Conservation (phyloP, 2,888 invertebrate genomes). For the Deroplatys truncata region DNA sequence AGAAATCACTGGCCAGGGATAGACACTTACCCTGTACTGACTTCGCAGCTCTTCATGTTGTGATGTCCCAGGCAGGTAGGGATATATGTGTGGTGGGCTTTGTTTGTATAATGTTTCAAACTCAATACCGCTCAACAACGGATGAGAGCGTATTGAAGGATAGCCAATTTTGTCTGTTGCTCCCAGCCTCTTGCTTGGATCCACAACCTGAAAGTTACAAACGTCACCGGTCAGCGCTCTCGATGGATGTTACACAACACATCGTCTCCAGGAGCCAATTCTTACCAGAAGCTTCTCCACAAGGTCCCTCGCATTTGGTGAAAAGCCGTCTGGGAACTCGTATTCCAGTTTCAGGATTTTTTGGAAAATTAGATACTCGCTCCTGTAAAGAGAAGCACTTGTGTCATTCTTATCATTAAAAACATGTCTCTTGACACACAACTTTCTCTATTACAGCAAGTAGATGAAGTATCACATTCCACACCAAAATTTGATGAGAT, state of each 20-base stretch:
- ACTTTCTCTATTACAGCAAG: no score
- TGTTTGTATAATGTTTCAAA: conserved; percentile 75
- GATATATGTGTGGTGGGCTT: conserved; percentile 77
- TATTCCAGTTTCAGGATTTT: conserved; percentile 89
- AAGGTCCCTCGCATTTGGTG: conserved; percentile 78
- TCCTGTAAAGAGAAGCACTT: conserved; percentile 62
- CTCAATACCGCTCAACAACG: conserved; percentile 78
- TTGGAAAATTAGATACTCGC: conserved; percentile 94
- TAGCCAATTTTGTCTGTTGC: conserved; percentile 65
- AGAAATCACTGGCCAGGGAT: not conserved
- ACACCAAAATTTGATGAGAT: no score
- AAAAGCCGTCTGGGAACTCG: conserved; percentile 89
- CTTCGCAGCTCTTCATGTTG: conserved; percentile 63
- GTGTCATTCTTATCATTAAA: no score
- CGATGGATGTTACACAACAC: not conserved
- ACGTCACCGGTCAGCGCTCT: not conserved
- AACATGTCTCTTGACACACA: no score
- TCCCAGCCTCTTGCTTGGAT: conserved; percentile 77
- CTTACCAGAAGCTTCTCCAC: conserved; percentile 75
- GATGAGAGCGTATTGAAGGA: conserved; percentile 77
- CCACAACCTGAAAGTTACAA: conserved; percentile 55
- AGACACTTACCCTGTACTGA: conserved; percentile 51
- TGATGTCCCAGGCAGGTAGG: conserved; percentile 71
- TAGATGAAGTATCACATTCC: no score
- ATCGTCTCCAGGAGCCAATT: not conserved